Evolutionary conservation across 2,113 vertebrate species (phyloP), one percentile per base, ranked within the genome.

Genomic region (Podarcis cretensis): DNA sequence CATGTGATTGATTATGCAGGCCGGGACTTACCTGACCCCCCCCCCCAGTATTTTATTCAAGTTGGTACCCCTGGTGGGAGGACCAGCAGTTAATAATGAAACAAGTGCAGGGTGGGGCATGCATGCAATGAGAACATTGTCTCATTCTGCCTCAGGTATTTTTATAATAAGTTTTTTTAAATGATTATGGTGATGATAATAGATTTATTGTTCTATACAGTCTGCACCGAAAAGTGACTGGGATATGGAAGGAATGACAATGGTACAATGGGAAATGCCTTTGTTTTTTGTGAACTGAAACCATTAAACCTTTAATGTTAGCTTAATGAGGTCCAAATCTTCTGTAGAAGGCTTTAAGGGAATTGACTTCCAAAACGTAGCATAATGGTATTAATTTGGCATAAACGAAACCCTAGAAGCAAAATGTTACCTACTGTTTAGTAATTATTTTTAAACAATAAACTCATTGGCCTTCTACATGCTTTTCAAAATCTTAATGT

Each of bases 401-500:
- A 73, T 87, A 93, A 89, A 89, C 1, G 79, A 86, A 92, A 90
- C 89, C 84, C 87, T n/a, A 32, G 85, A 89, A 93, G 37, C 14
- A 94, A 83, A 94, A 93, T 86, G 81, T 84, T 92, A 90, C 91
- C 87, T 92, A 92, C 83, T 84, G 54, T 90, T 94, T 90, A 85
- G 63, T 89, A 92, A 91, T 86, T 86, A 82, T 3, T 90, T 90
- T 75, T 92, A 92, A 90, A 81, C 82, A 93, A 89, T 18, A 93
- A 90, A 92, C 91, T 87, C 87, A 92, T 91, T 90, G 81, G 30
- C 75, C 68, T 37, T 18, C 75, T 87, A 94, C 91, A 91, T 78
- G 84, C 37, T 92, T 81, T 86, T 91, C 85, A 84, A 84, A 86
- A 12, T 90, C 74, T 65, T 93, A 90, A 89, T 87, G 65, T 83